Conservation (phyloP, 64 coral and sea anemone genomes). For the Pachyseris speciosa region DNA sequence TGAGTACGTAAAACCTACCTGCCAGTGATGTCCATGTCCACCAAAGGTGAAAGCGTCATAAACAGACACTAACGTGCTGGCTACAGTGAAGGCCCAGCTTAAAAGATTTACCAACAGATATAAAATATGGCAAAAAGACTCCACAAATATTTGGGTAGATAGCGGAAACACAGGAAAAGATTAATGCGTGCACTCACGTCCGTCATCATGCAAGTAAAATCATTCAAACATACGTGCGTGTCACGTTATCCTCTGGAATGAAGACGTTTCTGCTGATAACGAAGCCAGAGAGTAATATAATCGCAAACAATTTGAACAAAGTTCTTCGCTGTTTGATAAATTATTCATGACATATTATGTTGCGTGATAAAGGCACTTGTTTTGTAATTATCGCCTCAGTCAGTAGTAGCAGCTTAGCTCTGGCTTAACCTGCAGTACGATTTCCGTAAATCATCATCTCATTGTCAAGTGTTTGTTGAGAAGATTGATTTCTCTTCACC, state of each 20-base stretch:
- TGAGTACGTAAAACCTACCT: too few species aligned
- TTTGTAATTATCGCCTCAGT: conserved; percentile 1
- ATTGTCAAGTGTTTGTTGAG: neutral
- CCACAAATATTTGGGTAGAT: conserved; percentile 29
- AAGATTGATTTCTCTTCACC: too few species aligned
- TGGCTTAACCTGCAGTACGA: neutral
- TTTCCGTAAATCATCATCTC: conserved; percentile 8
- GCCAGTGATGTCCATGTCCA: too few species aligned
- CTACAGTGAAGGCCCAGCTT: neutral
- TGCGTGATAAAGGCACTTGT: conserved; percentile 20
- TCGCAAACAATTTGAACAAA: neutral
- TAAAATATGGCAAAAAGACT: neutral
- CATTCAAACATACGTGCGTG: neutral
- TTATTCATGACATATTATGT: neutral
- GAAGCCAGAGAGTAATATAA: neutral
- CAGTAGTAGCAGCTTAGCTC: neutral
- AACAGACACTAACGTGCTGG: too few species aligned
- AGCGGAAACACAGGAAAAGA: conserved; percentile 28
- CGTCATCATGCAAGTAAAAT: neutral
- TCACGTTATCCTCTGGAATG: neutral
- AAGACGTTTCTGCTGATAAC: neutral
- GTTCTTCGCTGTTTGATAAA: neutral
- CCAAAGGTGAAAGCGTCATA: too few species aligned
- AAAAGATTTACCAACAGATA: conserved; percentile 14
- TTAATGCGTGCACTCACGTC: neutral